Evolutionary conservation across 2,888 invertebrate species (phyloP).

Genomic region (Tillus elongatus): DNA sequence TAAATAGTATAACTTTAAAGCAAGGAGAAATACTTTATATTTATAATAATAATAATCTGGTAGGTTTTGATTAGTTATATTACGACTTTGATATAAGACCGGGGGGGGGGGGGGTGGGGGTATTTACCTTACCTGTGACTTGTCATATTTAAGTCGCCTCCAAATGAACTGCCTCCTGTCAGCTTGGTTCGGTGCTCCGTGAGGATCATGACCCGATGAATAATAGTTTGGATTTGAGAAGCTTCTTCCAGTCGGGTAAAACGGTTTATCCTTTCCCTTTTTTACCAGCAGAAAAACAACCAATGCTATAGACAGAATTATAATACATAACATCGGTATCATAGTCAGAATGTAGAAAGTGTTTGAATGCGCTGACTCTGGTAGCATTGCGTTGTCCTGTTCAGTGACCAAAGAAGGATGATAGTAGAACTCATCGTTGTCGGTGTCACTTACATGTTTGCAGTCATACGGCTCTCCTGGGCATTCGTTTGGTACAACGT

Average conservation of each 20-base stretch:
- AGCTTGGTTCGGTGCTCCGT: constrained; percentile 20
- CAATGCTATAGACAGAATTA: constrained; percentile 37
- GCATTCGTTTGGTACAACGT: constrained; percentile 32
- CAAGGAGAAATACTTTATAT: too few relatives aligned
- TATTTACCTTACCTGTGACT: constrained; percentile 59
- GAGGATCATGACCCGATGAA: constrained; percentile 37
- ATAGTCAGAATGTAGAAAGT: constrained; percentile 40
- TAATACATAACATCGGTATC: constrained; percentile 38
- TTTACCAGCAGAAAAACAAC: constrained; percentile 41
- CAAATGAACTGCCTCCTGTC: constrained; percentile 56
- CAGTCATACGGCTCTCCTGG: constrained; percentile 28
- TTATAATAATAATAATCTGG: too few relatives aligned
- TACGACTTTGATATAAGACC: too few relatives aligned
- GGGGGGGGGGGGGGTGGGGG: too few relatives aligned
- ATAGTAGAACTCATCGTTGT: constrained; percentile 32
- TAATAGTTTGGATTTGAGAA: constrained; percentile 85
- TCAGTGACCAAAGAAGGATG: constrained; percentile 18
- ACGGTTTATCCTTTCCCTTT: constrained; percentile 43
- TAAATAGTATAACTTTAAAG: too few relatives aligned
- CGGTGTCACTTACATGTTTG: constrained; percentile 33
- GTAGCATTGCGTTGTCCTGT: constrained; percentile 20
- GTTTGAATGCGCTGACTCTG: constrained; percentile 28
- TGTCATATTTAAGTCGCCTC: constrained; percentile 73
- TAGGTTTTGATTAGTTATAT: too few relatives aligned
- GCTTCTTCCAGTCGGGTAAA: constrained; percentile 53